Conservation (phyloP, 2,888 invertebrate species). For the Drosophila hawaiiensis region DNA sequence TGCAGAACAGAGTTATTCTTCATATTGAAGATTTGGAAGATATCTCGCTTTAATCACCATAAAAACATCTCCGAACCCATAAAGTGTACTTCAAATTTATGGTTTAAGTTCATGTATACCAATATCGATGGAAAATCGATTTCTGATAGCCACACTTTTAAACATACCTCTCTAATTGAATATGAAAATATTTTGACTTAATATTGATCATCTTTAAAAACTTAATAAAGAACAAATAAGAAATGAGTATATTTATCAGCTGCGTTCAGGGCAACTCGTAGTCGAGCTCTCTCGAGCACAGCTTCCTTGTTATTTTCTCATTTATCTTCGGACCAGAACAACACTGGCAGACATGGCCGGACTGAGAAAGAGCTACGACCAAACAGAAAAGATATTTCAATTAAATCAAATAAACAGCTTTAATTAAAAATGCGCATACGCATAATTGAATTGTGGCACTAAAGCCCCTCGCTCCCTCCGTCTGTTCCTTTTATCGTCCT, state of each 20-base stretch:
- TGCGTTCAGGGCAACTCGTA: neutral
- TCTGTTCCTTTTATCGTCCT: neutral
- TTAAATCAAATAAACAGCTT: constrained; percentile 61
- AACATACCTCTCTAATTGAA: neutral
- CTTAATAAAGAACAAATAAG: neutral
- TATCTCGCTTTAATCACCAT: too few species aligned
- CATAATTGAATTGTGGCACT: constrained; percentile 62
- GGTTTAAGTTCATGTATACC: too few species aligned
- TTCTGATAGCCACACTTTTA: neutral
- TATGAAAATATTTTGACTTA: neutral
- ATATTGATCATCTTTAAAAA: neutral
- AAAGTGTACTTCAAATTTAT: too few species aligned
- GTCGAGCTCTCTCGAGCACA: neutral
- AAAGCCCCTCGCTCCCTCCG: neutral
- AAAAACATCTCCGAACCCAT: too few species aligned
- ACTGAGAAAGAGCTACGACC: neutral
- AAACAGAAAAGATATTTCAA: constrained; percentile 35
- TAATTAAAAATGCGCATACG: constrained; percentile 62
- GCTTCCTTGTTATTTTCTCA: neutral
- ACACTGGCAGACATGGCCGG: neutral
- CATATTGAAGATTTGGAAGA: too few species aligned
- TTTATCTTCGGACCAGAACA: neutral
- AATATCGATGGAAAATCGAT: too few species aligned
- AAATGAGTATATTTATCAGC: neutral
- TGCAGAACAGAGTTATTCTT: neutral